Conservation (phyloP, 37 sponge, comb jelly and placozoan species). For the Beroe ovata region DNA sequence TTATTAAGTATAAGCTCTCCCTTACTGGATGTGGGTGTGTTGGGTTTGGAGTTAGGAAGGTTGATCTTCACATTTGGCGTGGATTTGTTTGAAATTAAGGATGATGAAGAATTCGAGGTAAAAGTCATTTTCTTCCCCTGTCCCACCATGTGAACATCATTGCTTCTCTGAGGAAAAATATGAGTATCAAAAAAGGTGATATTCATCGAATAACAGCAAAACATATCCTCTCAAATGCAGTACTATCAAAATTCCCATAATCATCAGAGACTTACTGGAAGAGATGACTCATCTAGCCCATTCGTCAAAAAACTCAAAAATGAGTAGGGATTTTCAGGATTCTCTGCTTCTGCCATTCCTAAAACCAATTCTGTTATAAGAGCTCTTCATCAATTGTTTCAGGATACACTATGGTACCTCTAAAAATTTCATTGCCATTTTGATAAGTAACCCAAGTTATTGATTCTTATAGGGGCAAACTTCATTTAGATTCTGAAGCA, state of each 20-base stretch:
- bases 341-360: slow-evolving; percentile 57
- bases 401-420: too few species aligned
- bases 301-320: slow-evolving; percentile 37
- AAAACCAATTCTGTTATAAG: too few species aligned
- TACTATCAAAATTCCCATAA: too few species aligned
- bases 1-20: too few species aligned
- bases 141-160: neutral
- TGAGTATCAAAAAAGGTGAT: too few species aligned
- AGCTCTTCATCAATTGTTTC: too few species aligned
- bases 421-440: too few species aligned
- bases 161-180: neutral
- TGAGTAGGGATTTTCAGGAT: slow-evolving; percentile 60
- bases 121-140: neutral
- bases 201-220: too few species aligned
- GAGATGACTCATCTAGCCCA: neutral
- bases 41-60: neutral
- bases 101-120: neutral
- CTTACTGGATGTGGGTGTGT: neutral
- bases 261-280: neutral
- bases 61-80: neutral
- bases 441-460: too few species aligned
- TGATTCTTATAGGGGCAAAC: too few species aligned
- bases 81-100: neutral
- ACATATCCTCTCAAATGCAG: too few species aligned
- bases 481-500: too few species aligned